Evolutionary conservation across 2,797 vertebrate genomes (phyloP).

Genomic region (Acanthornis magna): DNA sequence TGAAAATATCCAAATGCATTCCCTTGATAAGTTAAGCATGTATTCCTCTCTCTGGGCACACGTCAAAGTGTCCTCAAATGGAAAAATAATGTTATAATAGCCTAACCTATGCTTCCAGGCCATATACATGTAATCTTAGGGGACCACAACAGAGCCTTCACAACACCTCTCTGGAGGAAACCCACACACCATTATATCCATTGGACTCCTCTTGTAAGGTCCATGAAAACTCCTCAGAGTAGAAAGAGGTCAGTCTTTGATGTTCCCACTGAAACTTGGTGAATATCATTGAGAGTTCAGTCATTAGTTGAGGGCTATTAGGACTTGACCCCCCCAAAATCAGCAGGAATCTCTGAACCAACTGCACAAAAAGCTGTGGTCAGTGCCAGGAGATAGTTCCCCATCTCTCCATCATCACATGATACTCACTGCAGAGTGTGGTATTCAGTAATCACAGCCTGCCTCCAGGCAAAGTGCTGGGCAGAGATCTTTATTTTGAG

Average conservation of each 20-base stretch:
- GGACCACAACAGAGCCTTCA: background rate
- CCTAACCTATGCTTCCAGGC: background rate
- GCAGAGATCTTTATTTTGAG: background rate
- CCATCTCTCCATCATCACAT: background rate
- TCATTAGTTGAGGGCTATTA: background rate
- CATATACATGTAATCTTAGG: background rate
- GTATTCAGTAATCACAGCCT: background rate
- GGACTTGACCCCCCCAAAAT: background rate
- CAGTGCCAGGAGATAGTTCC: background rate
- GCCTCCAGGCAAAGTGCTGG: background rate
- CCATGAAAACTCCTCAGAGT: background rate
- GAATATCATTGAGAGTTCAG: background rate
- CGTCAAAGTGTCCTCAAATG: background rate
- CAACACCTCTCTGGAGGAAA: background rate
- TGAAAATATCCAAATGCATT: background rate
- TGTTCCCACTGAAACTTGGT: background rate
- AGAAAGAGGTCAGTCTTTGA: background rate
- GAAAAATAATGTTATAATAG: background rate
- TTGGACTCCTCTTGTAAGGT: background rate
- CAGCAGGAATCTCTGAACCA: background rate
- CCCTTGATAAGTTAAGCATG: background rate
- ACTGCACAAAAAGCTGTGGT: background rate
- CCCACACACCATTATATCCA: background rate
- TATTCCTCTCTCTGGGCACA: background rate
- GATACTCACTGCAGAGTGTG: background rate